These are phyloP conservation scores for Conopomorpha cramerella DNA, from an alignment of 1,140 invertebrate species.

Conservation along the genomic window DNA sequence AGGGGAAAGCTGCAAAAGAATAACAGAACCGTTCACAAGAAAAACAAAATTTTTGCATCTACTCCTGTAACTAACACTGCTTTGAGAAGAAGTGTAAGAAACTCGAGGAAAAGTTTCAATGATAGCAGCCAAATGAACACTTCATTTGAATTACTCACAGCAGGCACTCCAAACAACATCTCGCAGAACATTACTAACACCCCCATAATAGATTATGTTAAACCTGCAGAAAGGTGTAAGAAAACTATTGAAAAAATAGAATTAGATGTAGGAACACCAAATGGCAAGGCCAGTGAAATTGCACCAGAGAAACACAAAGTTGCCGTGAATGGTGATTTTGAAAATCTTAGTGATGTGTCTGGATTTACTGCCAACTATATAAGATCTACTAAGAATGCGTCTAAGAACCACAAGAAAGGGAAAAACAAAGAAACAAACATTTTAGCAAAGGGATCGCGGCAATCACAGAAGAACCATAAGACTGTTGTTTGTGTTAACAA, in stretches of 20 bases:
- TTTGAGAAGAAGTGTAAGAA: slow-evolving; percentile 31
- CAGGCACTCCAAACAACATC: slow-evolving; percentile 9
- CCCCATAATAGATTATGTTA: no score
- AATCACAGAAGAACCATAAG: slow-evolving; percentile 12
- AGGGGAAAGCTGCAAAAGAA: slow-evolving; percentile 21
- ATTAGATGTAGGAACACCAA: no score
- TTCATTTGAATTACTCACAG: slow-evolving; percentile 26
- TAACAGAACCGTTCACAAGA: slow-evolving; percentile 20
- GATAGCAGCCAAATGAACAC: slow-evolving; percentile 25
- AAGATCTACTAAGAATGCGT: slow-evolving; percentile 32
- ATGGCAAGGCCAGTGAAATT: slow-evolving; percentile 11
- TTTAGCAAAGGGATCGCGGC: slow-evolving; percentile 22
- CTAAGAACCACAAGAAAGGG: slow-evolving; percentile 28
- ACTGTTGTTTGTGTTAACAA: slow-evolving; percentile 37
- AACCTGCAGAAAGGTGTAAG: not conserved
- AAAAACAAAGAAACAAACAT: slow-evolving; percentile 23
- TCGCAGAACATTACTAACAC: no score
- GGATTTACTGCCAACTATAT: slow-evolving; percentile 52
- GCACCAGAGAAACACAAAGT: slow-evolving; percentile 16
- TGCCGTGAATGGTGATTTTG: slow-evolving; percentile 30
- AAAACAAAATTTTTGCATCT: slow-evolving; percentile 35
- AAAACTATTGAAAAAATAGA: not conserved
- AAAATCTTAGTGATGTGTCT: slow-evolving; percentile 48
- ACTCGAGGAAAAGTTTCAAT: slow-evolving; percentile 18
- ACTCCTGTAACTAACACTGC: slow-evolving; percentile 25